These are phyloP conservation scores for Acropora tenuis DNA, from an alignment of 64 coral and sea anemone genomes.

Conservation along the genomic window DNA sequence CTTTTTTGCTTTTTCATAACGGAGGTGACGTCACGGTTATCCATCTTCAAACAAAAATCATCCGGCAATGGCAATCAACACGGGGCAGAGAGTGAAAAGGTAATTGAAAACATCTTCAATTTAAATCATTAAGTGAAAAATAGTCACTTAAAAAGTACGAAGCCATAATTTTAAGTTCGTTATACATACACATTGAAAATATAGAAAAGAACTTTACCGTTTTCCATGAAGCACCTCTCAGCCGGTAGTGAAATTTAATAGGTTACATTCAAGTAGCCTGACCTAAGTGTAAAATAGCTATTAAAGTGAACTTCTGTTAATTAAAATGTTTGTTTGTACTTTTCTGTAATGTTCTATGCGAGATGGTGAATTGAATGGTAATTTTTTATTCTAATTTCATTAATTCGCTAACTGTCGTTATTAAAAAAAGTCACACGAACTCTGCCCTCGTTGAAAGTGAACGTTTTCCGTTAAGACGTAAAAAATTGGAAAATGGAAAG, in stretches of 20 bases:
- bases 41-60: not conserved
- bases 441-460: too few species aligned
- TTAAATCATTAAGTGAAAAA: constrained; percentile 11
- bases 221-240: too few species aligned
- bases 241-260: not conserved
- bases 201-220: not conserved
- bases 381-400: constrained; percentile 6
- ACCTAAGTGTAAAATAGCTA: constrained; percentile 1
- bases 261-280: constrained; percentile 2
- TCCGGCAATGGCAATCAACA: not conserved
- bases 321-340: constrained; percentile 17
- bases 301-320: not conserved
- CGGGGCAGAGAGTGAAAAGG: not conserved
- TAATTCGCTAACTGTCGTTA: not conserved
- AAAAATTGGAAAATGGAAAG: too few species aligned
- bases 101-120: constrained; percentile 36
- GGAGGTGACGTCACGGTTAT: not conserved
- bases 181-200: not conserved
- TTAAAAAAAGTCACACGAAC: too few species aligned
- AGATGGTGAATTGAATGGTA: not conserved
- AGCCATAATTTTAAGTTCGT: not conserved
- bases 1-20: constrained; percentile 8
- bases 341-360: not conserved
- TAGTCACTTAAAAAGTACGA: not conserved
- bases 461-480: too few species aligned